phyloP scores from a whole-genome alignment of 2,888 invertebrate species.

The Platynereis dumerilii region DNA sequence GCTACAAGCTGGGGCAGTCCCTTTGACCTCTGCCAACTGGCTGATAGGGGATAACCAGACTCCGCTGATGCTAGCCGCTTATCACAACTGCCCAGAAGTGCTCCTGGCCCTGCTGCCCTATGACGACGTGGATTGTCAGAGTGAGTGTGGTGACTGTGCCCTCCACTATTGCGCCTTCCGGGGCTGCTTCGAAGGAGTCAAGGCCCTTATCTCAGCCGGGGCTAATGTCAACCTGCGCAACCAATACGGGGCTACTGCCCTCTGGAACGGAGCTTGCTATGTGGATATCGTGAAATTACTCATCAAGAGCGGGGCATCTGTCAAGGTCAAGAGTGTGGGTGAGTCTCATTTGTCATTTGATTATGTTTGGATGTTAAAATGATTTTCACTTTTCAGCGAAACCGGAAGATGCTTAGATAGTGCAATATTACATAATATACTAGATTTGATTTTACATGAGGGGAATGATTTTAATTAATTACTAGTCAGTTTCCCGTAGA shows the following conservation, averaged over 20 bases:
- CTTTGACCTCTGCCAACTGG: slow-evolving; percentile 14
- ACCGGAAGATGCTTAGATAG: no score
- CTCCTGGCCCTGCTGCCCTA: slow-evolving; percentile 7
- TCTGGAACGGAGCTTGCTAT: slow-evolving; percentile 22
- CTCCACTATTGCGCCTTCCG: slow-evolving; percentile 21
- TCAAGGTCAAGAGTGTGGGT: slow-evolving; percentile 22
- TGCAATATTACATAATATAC: no score
- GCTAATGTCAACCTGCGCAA: slow-evolving; percentile 17
- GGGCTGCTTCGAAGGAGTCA: slow-evolving; percentile 19
- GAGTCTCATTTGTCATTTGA: not conserved
- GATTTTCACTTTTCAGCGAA: no score
- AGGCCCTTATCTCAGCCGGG: slow-evolving; percentile 9
- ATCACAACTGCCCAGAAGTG: slow-evolving; percentile 25
- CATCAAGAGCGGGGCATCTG: slow-evolving; percentile 18
- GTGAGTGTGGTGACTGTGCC: slow-evolving; percentile 21
- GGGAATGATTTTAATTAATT: no score
- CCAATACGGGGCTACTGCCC: slow-evolving; percentile 21
- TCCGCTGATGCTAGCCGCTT: slow-evolving; percentile 23
- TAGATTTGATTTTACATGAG: no score
- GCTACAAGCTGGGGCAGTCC: slow-evolving; percentile 12
- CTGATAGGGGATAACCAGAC: slow-evolving; percentile 24
- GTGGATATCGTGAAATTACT: slow-evolving; percentile 11
- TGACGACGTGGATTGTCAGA: slow-evolving; percentile 12
- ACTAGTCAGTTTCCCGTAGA: no score
- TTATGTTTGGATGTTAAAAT: not conserved